Base-by-base conservation (phyloP, 2,888 invertebrate species). In the Herminia tarsipennalis region DNA sequence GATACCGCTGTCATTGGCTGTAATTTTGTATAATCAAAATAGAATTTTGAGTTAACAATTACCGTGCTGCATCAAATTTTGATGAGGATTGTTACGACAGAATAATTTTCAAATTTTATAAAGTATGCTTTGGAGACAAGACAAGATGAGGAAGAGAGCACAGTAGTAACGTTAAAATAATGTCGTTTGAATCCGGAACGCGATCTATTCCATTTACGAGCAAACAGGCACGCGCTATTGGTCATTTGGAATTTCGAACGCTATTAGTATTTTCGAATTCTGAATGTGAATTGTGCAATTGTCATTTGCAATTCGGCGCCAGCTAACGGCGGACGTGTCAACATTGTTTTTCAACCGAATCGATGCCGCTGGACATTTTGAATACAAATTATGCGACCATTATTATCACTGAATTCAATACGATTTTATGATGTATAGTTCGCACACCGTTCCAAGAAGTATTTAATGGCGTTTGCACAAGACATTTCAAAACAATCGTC, bases 251-350 rank as follows among this genome's bases (percentile, higher is more conserved):
- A 81, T 82, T 86, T 86, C 70, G 80, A 79, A 80, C 74, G 71
- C 78, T 76, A 79, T 78, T 78, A 73, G 68, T 71, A 69, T 78
- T 80, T 86, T 83, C 73, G 73, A 83, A 87, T 85, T 83, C 76
- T 57, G 80, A 82, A 83, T 81, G 81, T 76, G 74, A 78, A 78
- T 76, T 81, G 77, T 79, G 80, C 81, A 81, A 83, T 78, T 78
- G 78, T 74, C 77, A 82, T 85, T 86, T 82, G 80, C 81, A 76
- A 82, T 82, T 82, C 79, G 87, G 88, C 87, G 87, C 88, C 86
- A 76, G 70, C 70, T 76, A 62, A 70, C 76, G 70, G 77, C 68
- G 73, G 79, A 81, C 81, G 80, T 83, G 86, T 82, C 81, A 79
- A 78, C 78, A 76, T 73, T 76, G 82, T 78, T 81, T 78, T 82